Evolutionary conservation across 2,797 vertebrate genomes (phyloP), one percentile per base, ranked within the genome.

Genomic region (Thunnus albacares): DNA sequence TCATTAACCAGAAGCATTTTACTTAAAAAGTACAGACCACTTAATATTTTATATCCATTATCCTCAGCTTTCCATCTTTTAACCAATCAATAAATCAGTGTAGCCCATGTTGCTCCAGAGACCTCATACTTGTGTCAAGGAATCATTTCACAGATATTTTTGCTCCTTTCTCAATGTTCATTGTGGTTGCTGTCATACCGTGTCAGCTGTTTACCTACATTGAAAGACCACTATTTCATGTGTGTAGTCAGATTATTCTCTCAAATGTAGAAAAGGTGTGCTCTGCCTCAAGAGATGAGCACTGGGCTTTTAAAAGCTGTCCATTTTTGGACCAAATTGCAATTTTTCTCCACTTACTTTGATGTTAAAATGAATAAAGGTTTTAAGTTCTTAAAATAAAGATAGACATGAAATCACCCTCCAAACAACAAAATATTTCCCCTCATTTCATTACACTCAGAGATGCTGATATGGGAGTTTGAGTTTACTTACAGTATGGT

Each of bases 141-240:
- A 67, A 63, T 80, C 0, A 28, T 73, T 52, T 28, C 47, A 43
- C 18, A 28, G 63, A 43, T 11, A 57, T 15, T 66, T 81, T 52
- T 74, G 28, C 64, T 76, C n/a, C 68, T 55, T 74, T 81, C 51
- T 72, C 69, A 59, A 33, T 71, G 55, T 14, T 38, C 1, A 41
- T 52, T 52, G n/a, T 69, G 62, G 35, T 56, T 71, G 66, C 43
- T 17, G n/a, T 71, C 15, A 53, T 14, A 35, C 49, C 30, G 49
- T 77, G 18, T n/a, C 43, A 80, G 56, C 13, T 28, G 59, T 66
- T 80, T 62, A 75, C 26, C 6, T 14, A 28, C 47, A 33, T 30
- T 70, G 5, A 77, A 68, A 52, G 51, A 26, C 41, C 5, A 9
- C 47, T 8, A 6, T 22, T 56, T 30, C 30, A 56, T 41, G 22